Conservation (phyloP, 2,113 vertebrate genomes). For the Peromyscus polionotus region DNA sequence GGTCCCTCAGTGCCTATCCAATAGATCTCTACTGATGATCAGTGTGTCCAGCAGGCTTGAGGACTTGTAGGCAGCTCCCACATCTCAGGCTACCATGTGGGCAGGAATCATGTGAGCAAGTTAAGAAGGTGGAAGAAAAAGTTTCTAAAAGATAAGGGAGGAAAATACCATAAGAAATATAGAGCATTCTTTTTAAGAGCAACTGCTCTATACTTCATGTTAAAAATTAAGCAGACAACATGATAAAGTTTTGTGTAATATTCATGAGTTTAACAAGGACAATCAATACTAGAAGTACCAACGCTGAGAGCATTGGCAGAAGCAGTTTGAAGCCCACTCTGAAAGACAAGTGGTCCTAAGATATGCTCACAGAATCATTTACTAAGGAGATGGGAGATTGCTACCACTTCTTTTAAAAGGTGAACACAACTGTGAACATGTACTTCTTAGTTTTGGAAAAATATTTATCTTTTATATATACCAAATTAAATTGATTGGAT, state of each 20-base stretch:
- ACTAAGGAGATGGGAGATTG: no score
- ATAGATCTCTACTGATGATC: no score
- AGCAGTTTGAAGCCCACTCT: not conserved
- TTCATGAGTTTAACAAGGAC: not conserved
- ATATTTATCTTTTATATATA: not conserved
- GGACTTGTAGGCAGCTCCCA: not conserved
- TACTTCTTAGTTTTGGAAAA: conserved; percentile 5
- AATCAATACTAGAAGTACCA: not conserved
- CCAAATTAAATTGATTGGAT: conserved; percentile 2
- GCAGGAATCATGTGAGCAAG: not conserved
- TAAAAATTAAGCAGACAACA: not conserved
- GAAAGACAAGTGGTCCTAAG: not conserved
- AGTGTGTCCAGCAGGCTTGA: not conserved
- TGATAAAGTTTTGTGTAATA: not conserved
- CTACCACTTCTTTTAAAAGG: conserved; percentile 7
- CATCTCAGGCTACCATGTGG: not conserved
- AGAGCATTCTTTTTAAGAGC: not conserved
- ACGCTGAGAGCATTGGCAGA: not conserved
- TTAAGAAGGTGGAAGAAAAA: not conserved
- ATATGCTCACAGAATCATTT: not conserved
- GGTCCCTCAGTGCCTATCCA: fast-evolving
- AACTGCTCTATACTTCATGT: not conserved
- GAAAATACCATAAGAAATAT: not conserved
- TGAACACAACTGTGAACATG: not conserved
- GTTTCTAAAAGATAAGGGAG: not conserved